Evolutionary conservation across 2,797 vertebrate genomes (phyloP), one percentile per base, ranked within the genome.

Genomic region (Taeniopygia guttata): DNA sequence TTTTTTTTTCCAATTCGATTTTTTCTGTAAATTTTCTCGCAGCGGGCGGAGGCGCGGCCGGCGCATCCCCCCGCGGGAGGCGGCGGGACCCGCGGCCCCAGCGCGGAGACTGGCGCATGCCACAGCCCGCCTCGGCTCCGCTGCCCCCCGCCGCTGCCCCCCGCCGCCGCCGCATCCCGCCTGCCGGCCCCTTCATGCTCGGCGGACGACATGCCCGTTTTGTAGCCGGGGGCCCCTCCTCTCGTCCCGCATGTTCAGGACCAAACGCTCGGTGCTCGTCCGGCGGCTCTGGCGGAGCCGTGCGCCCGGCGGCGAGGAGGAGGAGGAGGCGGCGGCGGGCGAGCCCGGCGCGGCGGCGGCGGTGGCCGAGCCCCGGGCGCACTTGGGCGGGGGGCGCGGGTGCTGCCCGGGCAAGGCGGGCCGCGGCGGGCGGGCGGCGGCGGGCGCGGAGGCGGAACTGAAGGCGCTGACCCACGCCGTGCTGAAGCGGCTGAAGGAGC

Each of bases 201-300:
- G 98, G 99, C 98, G 99, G 98, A 98, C 98, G 98, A 98, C 98
- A 99, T 99, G 99, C 98, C 98, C 99, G 98, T 98, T 99, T 98
- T 98, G 98, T 99, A 99, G 99, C 99, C 98, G 99, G 98, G 98
- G 97, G 52, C 52, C 52, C 30, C 52, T 54, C 52, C 52, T 54
- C 52, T 54, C 98, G 98, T 99, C 98, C 99, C 99, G 99, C 98
- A 99, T 99, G 99, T 99, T 99, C 98, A 99, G 99, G 99, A 99
- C 99, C 99, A 99, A 99, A 99, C 99, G 99, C 97, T 99, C 99
- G 98, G 98, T 98, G 98, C 99, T 99, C 98, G 98, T 99, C 98
- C 99, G 99, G 98, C 98, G 99, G 98, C 99, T 99, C 97, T 99
- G 99, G 99, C 98, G 99, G 98, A 99, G 98, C 98, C 99, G 99